Evolutionary conservation across 2,888 invertebrate species (phyloP), one percentile per base, ranked within the genome.

Genomic region (Odontothrips loti): DNA sequence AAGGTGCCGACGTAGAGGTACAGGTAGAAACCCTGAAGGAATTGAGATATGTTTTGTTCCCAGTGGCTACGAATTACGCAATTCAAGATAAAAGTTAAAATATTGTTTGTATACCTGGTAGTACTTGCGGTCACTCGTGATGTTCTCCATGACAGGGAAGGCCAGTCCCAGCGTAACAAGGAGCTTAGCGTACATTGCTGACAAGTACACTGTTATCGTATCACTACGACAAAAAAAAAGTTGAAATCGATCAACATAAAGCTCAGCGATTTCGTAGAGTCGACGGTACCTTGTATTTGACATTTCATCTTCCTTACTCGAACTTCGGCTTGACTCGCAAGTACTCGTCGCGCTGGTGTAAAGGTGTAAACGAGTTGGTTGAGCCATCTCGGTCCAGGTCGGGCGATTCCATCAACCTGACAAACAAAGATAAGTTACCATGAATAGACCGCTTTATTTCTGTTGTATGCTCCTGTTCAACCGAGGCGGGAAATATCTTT

Each of bases 1-100:
- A 75, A 75, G 23, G 68, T 75, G 68, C 68, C 68, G 68, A 75
- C 27, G 68, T 75, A 75, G 23, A 75, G 68, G 68, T 75, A 75
- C 68, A 75, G 27, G 68, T 75, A 75, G 23, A 75, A 75, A 12
- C 68, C 68, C 68, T 75, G 68, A 1, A 12, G 11, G 0, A 9
- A 0, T 9, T 9, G 12, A 75, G 23, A 27, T 68, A 4, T 63
- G 2, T 63, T 23, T 23, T 6, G 23, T n/a, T 23, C 4, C 3
- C 34, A 43, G 34, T 51, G 51, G 34, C 34, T 43, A 43, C 34
- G 34, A 43, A 6, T 43, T 6, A 43, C 34, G 34, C 34, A 6
- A 43, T 43, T 43, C 34, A 43, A 43, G 34, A 6, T 6, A 6
- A 43, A 6, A 43, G 34, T n/a, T 15, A 51, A 20, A 0, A 20